A percentile compares a stretch with the other conserved stretches of the same genome.
These are phyloP conservation scores for Caenorhabditis doughertyi DNA, from an alignment of 2,888 invertebrate genomes.

Conservation along the genomic window DNA sequence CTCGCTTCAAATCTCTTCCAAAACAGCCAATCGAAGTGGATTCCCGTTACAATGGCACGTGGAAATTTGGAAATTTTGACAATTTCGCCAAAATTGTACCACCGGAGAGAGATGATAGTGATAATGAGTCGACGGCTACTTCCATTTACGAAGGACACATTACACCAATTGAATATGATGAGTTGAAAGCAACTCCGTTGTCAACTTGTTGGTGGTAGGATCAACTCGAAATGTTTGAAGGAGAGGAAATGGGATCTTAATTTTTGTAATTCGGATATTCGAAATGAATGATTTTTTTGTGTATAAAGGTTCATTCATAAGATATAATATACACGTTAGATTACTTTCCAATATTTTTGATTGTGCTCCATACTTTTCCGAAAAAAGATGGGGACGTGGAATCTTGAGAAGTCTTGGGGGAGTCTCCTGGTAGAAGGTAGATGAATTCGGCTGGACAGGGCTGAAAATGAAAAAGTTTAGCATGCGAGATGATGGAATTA, in stretches of 20 bases:
- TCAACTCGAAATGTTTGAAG: not conserved
- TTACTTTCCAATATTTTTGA: not conserved
- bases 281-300: no score
- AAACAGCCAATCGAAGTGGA: not conserved
- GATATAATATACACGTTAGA: not conserved
- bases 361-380: not conserved
- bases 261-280: no score
- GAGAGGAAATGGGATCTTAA: not conserved
- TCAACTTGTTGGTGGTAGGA: constrained; percentile 1
- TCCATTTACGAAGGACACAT: not conserved
- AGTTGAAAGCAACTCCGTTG: not conserved
- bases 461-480: constrained; percentile 47
- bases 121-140: constrained; percentile 9
- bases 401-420: not conserved
- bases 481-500: no score
- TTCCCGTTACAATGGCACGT: not conserved
- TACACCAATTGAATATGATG: constrained; percentile 1
- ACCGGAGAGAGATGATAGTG: no score
- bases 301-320: no score
- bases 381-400: not conserved
- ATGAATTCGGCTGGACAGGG: constrained; percentile 58
- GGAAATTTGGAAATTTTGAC: constrained; percentile 26
- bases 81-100: not conserved
- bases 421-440: constrained; percentile 20
- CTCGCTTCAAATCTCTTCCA: not conserved